Percentiles rank a stretch among this genome's conserved stretches.
Conservation (phyloP, 2,113 vertebrate species). For the Gymnorhina tibicen region DNA sequence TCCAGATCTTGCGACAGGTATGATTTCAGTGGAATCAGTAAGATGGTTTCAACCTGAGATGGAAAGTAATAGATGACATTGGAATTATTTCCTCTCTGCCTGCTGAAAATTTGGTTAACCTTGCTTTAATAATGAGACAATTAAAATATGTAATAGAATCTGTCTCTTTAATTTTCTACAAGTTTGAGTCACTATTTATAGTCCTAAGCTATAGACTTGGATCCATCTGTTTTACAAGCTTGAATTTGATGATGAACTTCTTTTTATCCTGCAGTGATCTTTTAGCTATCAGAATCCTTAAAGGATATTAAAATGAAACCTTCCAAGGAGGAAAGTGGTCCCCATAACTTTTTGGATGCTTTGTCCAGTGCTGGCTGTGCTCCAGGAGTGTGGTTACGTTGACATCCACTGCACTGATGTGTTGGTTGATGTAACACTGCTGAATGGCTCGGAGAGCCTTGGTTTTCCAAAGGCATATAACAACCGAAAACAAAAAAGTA, state of each 20-base stretch:
- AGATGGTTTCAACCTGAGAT: not conserved
- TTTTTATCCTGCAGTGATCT: not conserved
- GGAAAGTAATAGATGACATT: not conserved
- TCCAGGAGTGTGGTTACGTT: not conserved
- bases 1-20: not conserved
- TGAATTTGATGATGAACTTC: not conserved
- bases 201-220: not conserved
- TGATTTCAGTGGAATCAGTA: not conserved
- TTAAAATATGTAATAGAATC: not conserved
- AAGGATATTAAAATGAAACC: not conserved
- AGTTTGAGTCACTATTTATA: not conserved
- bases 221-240: not conserved
- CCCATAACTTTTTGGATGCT: not conserved
- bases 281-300: not conserved
- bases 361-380: not conserved
- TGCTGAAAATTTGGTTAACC: not conserved
- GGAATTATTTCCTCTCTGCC: not conserved
- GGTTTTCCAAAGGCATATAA: not conserved
- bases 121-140: not conserved
- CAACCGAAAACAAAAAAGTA: not conserved
- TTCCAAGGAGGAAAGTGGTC: not conserved
- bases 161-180: not conserved
- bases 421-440: not conserved
- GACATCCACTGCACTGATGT: not conserved
- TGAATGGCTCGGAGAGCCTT: not conserved